These are phyloP conservation scores for Ceyx erithaca DNA, from an alignment of 2,797 vertebrate genomes.

Conservation along the genomic window DNA sequence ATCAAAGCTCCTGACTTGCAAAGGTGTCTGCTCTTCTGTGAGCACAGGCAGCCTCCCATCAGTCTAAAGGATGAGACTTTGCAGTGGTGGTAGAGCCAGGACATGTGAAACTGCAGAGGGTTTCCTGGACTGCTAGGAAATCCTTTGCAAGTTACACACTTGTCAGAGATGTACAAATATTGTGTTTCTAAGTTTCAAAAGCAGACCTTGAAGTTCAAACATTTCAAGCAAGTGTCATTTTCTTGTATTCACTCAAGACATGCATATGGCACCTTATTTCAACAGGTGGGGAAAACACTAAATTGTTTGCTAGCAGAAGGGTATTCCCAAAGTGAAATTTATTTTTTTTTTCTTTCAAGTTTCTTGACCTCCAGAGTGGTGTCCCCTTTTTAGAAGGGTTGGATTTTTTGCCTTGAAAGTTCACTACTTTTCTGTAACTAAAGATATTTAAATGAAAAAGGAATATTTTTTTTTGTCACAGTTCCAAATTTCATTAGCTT, in stretches of 20 bases:
- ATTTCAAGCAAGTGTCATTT: constrained; percentile 67
- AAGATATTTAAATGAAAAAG: background rate
- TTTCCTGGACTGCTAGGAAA: background rate
- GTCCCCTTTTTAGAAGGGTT: background rate
- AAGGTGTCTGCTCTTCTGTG: background rate
- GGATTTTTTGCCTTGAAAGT: background rate
- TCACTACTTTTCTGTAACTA: background rate
- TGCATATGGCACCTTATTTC: constrained; percentile 57
- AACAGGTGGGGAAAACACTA: constrained; percentile 60
- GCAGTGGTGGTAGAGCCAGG: background rate
- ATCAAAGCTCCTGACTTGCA: background rate
- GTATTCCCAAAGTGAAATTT: background rate
- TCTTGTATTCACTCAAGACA: constrained; percentile 65
- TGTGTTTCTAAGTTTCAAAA: constrained; percentile 1
- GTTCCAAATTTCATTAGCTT: background rate
- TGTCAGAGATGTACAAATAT: background rate
- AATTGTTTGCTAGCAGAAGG: background rate
- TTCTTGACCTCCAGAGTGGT: background rate
- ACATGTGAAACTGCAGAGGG: background rate
- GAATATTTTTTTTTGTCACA: background rate
- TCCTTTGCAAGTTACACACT: background rate
- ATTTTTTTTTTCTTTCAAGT: background rate
- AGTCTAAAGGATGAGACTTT: background rate
- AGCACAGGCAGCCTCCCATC: background rate
- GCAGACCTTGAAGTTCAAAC: constrained; percentile 68